Percentiles rank a stretch among this genome's conserved stretches.
Evolutionary conservation across 2,888 invertebrate genomes (phyloP).

Genomic region (Gymnocheta viridis): DNA sequence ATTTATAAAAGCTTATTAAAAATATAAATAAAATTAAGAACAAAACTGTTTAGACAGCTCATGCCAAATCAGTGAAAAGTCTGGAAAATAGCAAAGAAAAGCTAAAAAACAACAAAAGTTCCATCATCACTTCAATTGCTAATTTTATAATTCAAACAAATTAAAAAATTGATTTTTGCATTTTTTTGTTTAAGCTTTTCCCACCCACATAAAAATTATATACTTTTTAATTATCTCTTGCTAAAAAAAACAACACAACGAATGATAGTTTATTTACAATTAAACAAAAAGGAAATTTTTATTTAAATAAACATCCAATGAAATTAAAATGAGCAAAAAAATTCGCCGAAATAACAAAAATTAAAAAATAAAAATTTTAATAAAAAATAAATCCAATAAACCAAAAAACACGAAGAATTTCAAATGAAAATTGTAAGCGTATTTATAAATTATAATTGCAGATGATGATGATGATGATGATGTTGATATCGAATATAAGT

Average conservation of each 20-base stretch:
- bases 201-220: slow-evolving; percentile 26
- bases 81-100: neutral
- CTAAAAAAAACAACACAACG: neutral
- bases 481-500: too few relatives aligned
- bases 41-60: slow-evolving; percentile 22
- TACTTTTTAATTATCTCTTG: slow-evolving; percentile 44
- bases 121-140: slow-evolving; percentile 28
- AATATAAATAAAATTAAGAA: neutral
- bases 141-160: slow-evolving; percentile 47
- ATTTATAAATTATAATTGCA: slow-evolving; percentile 14
- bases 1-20: neutral
- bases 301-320: slow-evolving; percentile 59
- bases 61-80: slow-evolving; percentile 5
- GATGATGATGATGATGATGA: slow-evolving; percentile 44
- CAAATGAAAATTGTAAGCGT: neutral
- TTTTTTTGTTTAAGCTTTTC: slow-evolving; percentile 4
- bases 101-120: neutral
- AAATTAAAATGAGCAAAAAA: slow-evolving; percentile 55
- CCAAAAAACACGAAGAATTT: too few relatives aligned
- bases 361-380: neutral
- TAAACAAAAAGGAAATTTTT: slow-evolving; percentile 53
- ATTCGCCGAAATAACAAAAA: slow-evolving; percentile 47
- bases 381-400: neutral
- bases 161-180: neutral
- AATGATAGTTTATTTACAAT: slow-evolving; percentile 56